phyloP scores from a whole-genome alignment of 2,888 invertebrate genomes.

The Sarcophaga carnaria region DNA sequence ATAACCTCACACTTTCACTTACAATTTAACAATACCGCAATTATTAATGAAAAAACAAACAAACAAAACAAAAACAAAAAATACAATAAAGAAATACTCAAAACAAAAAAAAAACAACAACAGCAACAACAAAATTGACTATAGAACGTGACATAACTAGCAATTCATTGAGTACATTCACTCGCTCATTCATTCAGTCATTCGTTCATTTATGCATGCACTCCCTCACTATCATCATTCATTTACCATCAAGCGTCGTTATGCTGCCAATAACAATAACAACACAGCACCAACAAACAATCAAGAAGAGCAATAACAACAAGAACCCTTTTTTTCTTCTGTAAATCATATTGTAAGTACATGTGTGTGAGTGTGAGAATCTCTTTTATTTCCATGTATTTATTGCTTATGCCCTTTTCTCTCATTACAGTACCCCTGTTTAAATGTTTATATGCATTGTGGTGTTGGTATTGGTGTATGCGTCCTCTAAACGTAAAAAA shows the following conservation, averaged over 20 bases:
- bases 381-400: not conserved
- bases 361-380: too few relatives aligned
- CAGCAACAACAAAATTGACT: constrained; percentile 50
- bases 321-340: constrained; percentile 11
- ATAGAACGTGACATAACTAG: constrained; percentile 62
- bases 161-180: constrained; percentile 42
- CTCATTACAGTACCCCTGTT: not conserved
- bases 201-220: not conserved
- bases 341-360: not conserved
- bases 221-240: not conserved
- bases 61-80: not conserved
- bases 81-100: not conserved
- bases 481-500: too few relatives aligned
- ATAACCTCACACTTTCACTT: not conserved
- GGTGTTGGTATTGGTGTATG: too few relatives aligned
- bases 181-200: constrained; percentile 2
- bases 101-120: constrained; percentile 28
- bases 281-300: not conserved
- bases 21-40: constrained; percentile 50
- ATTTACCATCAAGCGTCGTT: not conserved
- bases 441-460: not conserved
- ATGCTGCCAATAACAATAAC: not conserved
- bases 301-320: not conserved
- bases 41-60: constrained; percentile 17
- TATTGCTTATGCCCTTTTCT: not conserved